phyloP scores from a whole-genome alignment of 2,113 vertebrate genomes.

The Climacteris rufus region DNA sequence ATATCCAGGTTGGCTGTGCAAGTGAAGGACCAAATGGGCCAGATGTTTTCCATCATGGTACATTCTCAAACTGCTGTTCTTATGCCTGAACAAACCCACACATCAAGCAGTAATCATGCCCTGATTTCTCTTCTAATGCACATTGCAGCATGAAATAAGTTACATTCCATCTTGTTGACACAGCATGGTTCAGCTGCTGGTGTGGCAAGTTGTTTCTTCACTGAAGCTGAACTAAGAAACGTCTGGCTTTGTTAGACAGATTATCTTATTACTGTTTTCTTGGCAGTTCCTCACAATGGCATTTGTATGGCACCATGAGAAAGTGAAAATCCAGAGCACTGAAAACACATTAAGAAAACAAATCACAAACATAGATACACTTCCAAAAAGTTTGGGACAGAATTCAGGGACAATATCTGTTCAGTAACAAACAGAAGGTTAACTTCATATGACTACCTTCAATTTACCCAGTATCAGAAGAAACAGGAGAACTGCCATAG shows the following conservation, averaged over 20 bases:
- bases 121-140: conserved; percentile 36
- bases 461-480: not conserved
- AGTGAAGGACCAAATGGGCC: not conserved
- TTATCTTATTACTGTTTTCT: conserved; percentile 48
- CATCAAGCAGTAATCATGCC: not conserved
- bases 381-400: not conserved
- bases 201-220: conserved; percentile 48
- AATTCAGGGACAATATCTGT: not conserved
- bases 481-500: not conserved
- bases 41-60: conserved; percentile 55
- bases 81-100: conserved; percentile 4
- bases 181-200: conserved; percentile 32
- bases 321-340: conserved; percentile 17
- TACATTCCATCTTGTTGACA: conserved; percentile 65
- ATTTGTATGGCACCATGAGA: not conserved
- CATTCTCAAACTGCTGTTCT: not conserved
- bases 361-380: not conserved
- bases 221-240: conserved; percentile 50
- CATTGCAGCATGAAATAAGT: conserved; percentile 52
- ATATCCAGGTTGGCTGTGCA: not conserved
- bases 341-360: not conserved
- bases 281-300: conserved; percentile 6
- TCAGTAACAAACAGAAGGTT: not conserved
- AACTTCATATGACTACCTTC: not conserved
- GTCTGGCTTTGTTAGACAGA: conserved; percentile 40